These are phyloP conservation scores for Lycaon pictus DNA, from an alignment of 2,113 vertebrate species.

Conservation along the genomic window DNA sequence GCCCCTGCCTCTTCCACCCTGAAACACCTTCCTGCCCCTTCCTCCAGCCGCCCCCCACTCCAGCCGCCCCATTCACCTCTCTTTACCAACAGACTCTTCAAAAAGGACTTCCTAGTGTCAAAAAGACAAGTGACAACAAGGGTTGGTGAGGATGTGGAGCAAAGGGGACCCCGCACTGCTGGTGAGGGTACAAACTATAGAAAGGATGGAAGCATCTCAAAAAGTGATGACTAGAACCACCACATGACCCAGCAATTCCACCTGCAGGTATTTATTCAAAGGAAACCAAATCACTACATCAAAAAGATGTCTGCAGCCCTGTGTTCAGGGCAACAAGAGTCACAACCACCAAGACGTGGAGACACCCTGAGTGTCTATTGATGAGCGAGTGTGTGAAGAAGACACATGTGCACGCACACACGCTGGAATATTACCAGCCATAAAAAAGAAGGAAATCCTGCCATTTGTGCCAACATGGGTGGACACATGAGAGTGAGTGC, in stretches of 20 bases:
- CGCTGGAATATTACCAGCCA: too few species aligned
- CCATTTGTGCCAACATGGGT: too few species aligned
- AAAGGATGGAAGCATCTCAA: too few species aligned
- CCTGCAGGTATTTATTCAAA: not conserved
- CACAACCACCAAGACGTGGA: not conserved
- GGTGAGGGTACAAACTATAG: too few species aligned
- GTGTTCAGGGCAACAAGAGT: not conserved
- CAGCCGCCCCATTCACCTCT: not conserved
- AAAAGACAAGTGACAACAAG: not conserved
- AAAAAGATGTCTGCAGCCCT: not conserved
- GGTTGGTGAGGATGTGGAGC: too few species aligned
- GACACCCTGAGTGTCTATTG: not conserved
- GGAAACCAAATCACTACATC: not conserved
- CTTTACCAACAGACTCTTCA: not conserved
- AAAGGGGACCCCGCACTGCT: not conserved
- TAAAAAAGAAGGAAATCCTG: too few species aligned
- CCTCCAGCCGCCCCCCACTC: too few species aligned
- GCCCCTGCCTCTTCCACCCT: not conserved
- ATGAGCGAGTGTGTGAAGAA: too few species aligned
- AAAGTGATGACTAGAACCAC: fast-evolving
- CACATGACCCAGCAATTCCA: not conserved
- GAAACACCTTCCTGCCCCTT: too few species aligned
- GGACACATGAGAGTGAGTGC: too few species aligned
- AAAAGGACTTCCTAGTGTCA: not conserved
- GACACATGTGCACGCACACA: too few species aligned